phyloP scores from a whole-genome alignment of 2,797 vertebrate species.

The Lithobates sylvaticus region DNA sequence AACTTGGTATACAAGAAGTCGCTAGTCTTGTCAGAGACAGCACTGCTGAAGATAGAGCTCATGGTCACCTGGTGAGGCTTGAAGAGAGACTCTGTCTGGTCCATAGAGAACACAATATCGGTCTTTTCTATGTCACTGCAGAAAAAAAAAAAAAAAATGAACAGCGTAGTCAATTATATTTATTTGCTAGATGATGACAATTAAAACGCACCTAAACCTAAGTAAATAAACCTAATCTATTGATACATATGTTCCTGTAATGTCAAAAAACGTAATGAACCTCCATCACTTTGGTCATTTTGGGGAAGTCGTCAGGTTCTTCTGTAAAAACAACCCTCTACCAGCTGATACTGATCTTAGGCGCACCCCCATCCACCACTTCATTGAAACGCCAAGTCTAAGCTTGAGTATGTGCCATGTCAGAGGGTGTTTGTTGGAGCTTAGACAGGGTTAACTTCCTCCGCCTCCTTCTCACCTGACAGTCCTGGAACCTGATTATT shows the following conservation, averaged over 20 bases:
- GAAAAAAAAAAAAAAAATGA: not conserved
- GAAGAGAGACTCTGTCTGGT: conserved; percentile 93
- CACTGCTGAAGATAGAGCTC: conserved; percentile 78
- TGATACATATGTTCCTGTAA: not conserved
- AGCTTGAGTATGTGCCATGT: too few relatives aligned
- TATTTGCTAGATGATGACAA: too few relatives aligned
- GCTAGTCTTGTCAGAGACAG: conserved; percentile 74
- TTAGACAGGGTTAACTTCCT: too few relatives aligned
- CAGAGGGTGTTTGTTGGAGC: too few relatives aligned
- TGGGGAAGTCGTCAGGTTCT: too few relatives aligned
- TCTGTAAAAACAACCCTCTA: too few relatives aligned
- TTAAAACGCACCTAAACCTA: not conserved
- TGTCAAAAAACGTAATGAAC: not conserved
- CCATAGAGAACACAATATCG: conserved; percentile 89
- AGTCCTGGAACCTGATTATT: too few relatives aligned
- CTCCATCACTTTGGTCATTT: not conserved
- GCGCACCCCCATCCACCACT: too few relatives aligned
- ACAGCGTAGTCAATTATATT: not conserved
- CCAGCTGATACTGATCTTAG: too few relatives aligned
- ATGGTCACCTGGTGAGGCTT: conserved; percentile 82
- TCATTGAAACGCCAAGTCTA: too few relatives aligned
- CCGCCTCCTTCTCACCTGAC: too few relatives aligned
- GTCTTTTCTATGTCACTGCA: conserved; percentile 94
- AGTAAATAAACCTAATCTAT: not conserved
- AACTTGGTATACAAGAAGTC: conserved; percentile 88